A percentile compares a stretch with the other conserved stretches of the same genome.
These are phyloP conservation scores for Parambassis ranga DNA, from an alignment of 2,797 vertebrate genomes.

Conservation along the genomic window DNA sequence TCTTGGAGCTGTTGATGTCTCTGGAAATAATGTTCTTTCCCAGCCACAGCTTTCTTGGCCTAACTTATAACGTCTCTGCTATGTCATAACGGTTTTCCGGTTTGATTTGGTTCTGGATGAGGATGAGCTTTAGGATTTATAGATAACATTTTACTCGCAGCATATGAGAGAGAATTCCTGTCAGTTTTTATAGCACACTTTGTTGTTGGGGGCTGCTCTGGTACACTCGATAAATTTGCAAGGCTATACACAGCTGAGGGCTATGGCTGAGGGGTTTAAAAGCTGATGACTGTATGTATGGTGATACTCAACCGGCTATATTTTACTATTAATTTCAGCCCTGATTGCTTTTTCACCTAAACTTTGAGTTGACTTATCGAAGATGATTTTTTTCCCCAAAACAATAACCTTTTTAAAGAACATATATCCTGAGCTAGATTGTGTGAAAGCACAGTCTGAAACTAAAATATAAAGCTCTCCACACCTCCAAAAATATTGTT, in stretches of 20 bases:
- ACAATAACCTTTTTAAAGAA: not conserved
- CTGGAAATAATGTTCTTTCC: slow-evolving; percentile 7
- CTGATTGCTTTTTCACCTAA: slow-evolving; percentile 16
- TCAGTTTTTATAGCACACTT: slow-evolving; percentile 52
- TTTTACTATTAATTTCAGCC: slow-evolving; percentile 18
- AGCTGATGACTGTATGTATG: slow-evolving; percentile 24
- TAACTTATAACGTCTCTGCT: slow-evolving; percentile 14
- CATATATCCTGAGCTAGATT: not conserved
- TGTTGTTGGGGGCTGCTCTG: slow-evolving; percentile 48
- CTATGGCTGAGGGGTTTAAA: slow-evolving; percentile 23
- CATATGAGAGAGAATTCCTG: slow-evolving; percentile 36
- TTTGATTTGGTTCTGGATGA: slow-evolving; percentile 49
- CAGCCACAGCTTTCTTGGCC: slow-evolving; percentile 13
- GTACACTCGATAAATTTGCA: slow-evolving; percentile 43
- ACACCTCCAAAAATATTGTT: slow-evolving; percentile 25
- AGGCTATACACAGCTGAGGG: slow-evolving; percentile 35
- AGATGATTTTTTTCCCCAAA: not conserved
- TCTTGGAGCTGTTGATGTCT: slow-evolving; percentile 48
- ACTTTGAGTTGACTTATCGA: slow-evolving; percentile 11
- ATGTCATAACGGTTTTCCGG: slow-evolving; percentile 41
- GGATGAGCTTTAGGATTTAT: slow-evolving; percentile 48
- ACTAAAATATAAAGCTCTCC: slow-evolving; percentile 1
- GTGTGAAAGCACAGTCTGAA: not conserved
- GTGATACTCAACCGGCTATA: not conserved
- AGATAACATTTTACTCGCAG: slow-evolving; percentile 58